These are phyloP conservation scores for Squalus acanthias DNA, from an alignment of 2,797 vertebrate species.

Conservation along the genomic window DNA sequence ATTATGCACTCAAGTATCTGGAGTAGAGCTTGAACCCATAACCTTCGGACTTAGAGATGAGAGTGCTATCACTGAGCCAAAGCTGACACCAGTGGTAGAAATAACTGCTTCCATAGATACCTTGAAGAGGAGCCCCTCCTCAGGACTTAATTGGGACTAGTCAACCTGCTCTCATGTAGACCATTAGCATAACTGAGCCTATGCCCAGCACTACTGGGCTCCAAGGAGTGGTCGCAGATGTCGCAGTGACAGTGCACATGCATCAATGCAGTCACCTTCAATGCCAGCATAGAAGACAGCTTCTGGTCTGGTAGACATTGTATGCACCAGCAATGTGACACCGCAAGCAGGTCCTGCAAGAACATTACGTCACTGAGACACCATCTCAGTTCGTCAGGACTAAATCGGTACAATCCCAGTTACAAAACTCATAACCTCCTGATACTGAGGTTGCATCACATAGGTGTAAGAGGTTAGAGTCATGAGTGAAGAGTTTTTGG, in stretches of 20 bases:
- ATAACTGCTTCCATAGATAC: neutral
- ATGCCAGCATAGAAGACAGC: neutral
- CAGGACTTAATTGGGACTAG: neutral
- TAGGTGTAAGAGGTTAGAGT: too few species aligned
- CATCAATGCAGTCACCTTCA: neutral
- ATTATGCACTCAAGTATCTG: neutral
- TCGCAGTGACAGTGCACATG: neutral
- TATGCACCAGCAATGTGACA: too few species aligned
- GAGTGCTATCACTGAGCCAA: neutral
- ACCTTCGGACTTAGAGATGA: neutral
- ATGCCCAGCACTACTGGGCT: neutral
- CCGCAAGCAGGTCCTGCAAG: neutral
- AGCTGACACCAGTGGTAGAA: neutral
- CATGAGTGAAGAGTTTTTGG: too few species aligned
- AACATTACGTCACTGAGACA: neutral
- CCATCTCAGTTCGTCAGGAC: neutral
- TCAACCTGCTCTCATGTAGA: neutral
- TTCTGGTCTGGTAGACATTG: neutral
- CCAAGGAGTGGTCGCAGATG: neutral
- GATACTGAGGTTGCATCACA: neutral
- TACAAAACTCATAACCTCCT: neutral
- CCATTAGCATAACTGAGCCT: neutral
- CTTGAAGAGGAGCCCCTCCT: neutral
- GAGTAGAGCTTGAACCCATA: neutral
- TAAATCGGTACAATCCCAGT: neutral